Base-by-base conservation (phyloP, 2,797 vertebrate species). In the Eulemur mongoz region DNA sequence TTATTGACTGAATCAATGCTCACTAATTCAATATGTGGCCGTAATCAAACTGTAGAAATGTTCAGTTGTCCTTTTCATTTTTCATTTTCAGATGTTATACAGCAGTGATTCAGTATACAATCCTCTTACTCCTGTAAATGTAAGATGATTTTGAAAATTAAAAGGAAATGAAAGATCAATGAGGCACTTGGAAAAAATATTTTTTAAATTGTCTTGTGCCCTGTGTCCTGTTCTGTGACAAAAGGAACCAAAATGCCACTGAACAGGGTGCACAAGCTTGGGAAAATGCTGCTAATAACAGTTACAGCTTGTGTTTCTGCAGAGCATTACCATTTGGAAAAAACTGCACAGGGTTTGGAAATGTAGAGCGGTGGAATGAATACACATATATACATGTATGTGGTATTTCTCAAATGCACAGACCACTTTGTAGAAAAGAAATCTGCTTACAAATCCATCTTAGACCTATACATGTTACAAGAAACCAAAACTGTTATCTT, bases 91-190 rank as follows among this genome's bases (percentile, higher is more conserved):
- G 17, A 80, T 69, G 18, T 40, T 11, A 17, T 32, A 20, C 25
- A 73, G 17, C 23, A 79, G 32, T n/a, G 40, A 17, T 35, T 13
- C 13, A 50, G 35, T 80, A 6, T 4, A 13, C 7, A 89, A 1
- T 67, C 27, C 22, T 81, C 70, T 82, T 67, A 32, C 32, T 81
- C 22, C 12, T 52, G 11, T 70, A 18, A 88, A 54, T 0, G 1
- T 94, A 86, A 93, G n/a, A 27, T 12, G 14, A 45, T 72, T 93
- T 90, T 93, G 88, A 78, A 95, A 95, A 54, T 69, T 4, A 22
- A 84, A 82, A 95, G 30, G 20, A 70, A 83, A 73, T 52, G n/a
- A 61, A 59, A 89, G 25, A 61, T 3, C 32, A 67, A 11, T 52
- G 13, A 87, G 10, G 18, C 7, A 73, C 3, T 67, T 91, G 52